phyloP scores from a whole-genome alignment of 2,888 invertebrate species.

The Meiosimyza platycephala region DNA sequence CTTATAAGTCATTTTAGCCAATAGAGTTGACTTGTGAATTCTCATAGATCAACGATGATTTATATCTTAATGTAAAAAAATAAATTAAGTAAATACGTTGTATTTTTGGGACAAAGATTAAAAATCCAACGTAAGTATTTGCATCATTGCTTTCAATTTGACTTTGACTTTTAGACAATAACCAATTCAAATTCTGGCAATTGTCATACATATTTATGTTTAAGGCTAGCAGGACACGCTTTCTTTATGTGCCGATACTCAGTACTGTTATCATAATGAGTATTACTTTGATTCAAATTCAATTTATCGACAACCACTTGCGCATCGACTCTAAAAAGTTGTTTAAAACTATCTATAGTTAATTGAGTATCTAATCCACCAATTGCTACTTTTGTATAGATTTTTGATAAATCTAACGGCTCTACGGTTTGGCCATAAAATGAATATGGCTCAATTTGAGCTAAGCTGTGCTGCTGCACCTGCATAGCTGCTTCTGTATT shows the following conservation, averaged over 20 bases:
- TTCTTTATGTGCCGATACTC: conserved; percentile 46
- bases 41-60: too few relatives aligned
- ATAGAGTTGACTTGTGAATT: too few relatives aligned
- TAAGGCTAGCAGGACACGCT: conserved; percentile 54
- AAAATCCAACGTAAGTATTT: too few relatives aligned
- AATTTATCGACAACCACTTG: conserved; percentile 46
- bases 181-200: conserved; percentile 27
- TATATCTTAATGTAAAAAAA: too few relatives aligned
- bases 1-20: too few relatives aligned
- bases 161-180: conserved; percentile 1
- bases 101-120: too few relatives aligned
- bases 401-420: conserved; percentile 49
- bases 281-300: conserved; percentile 5
- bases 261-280: not conserved
- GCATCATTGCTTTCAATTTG: too few relatives aligned
- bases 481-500: not conserved
- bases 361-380: conserved; percentile 50
- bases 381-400: conserved; percentile 53
- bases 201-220: conserved; percentile 42
- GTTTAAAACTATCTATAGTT: conserved; percentile 52
- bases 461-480: not conserved
- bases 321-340: conserved; percentile 51
- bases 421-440: conserved; percentile 48
- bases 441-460: conserved; percentile 45
- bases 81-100: too few relatives aligned